A percentile compares a stretch with the other conserved stretches of the same genome.
phyloP scores from a whole-genome alignment of 2,113 vertebrate species.

The Phalacrocorax carbo region DNA sequence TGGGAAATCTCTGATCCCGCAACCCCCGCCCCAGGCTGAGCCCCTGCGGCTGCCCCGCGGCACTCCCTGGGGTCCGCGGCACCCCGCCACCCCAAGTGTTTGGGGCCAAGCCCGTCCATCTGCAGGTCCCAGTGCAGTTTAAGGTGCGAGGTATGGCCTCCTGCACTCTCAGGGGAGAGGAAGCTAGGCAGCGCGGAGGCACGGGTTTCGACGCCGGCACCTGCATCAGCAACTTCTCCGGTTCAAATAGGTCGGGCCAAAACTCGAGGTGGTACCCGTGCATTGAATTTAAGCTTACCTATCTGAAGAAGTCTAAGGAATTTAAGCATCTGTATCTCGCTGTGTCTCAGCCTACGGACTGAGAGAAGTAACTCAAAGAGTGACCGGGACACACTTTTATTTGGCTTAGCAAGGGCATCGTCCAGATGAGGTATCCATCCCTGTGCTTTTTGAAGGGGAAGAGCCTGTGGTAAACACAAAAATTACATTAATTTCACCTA shows the following conservation, averaged over 20 bases:
- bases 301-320: background rate
- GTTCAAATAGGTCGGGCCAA: background rate
- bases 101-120: rapidly evolving
- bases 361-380: background rate
- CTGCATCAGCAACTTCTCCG: rapidly evolving
- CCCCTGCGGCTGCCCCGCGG: background rate
- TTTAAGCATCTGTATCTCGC: background rate
- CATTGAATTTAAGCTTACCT: rapidly evolving
- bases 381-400: background rate
- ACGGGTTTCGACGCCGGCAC: background rate
- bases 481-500: background rate
- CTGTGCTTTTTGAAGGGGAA: background rate
- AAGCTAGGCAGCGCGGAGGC: rapidly evolving
- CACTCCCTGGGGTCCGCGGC: rapidly evolving
- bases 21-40: background rate
- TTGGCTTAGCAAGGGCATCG: background rate
- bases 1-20: no score
- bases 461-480: background rate
- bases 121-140: rapidly evolving
- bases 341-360: background rate
- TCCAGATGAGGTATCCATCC: background rate
- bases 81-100: background rate
- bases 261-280: rapidly evolving
- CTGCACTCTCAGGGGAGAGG: background rate
- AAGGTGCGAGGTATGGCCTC: rapidly evolving